Conservation (phyloP, 2,797 vertebrate genomes). For the Saxicola maurus region DNA sequence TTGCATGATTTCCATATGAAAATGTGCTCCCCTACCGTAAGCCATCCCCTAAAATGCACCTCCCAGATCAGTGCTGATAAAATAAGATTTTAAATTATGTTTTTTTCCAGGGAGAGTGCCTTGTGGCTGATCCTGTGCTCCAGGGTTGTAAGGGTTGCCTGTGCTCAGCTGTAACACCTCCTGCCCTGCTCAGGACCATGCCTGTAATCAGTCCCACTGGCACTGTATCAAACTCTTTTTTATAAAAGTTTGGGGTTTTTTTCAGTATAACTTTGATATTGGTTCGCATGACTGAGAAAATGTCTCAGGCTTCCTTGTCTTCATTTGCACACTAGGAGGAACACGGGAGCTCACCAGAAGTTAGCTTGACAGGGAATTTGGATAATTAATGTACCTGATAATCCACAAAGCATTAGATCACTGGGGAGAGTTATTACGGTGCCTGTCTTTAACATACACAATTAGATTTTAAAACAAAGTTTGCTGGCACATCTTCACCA, state of each 20-base stretch:
- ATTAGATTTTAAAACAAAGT: constrained; percentile 16
- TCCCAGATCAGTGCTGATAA: not conserved
- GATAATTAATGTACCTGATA: constrained; percentile 6
- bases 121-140: fast-evolving
- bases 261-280: not conserved
- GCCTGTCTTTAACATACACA: not conserved
- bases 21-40: not conserved
- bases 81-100: fast-evolving
- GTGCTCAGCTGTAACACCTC: no score
- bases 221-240: not conserved
- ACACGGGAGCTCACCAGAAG: not conserved
- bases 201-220: no score
- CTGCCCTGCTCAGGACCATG: no score
- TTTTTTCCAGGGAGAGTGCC: no score
- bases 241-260: not conserved
- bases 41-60: not conserved
- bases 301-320: not conserved
- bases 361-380: not conserved
- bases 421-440: not conserved
- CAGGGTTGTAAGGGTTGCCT: no score
- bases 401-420: not conserved
- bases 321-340: not conserved
- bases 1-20: not conserved
- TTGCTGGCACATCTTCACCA: not conserved
- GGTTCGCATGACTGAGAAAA: not conserved